Evolutionary conservation across 2,888 invertebrate species (phyloP).

Genomic region (Rambutsinella grinnellia): DNA sequence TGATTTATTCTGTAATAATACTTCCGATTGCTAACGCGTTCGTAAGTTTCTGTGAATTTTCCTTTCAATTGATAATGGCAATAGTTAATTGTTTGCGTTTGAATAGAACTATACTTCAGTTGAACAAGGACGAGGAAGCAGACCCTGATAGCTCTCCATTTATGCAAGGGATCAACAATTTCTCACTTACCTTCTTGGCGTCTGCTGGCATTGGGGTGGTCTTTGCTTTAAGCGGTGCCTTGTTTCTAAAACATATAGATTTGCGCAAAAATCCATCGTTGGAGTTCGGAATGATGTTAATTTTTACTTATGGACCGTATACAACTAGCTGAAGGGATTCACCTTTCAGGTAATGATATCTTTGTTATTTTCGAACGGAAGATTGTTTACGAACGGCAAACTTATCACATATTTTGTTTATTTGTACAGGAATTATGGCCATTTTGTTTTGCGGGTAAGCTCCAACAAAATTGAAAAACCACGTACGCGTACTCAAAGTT

Average conservation of each 20-base stretch:
- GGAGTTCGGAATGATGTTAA: constrained; percentile 98
- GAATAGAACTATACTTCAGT: constrained; percentile 66
- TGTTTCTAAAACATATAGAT: constrained; percentile 95
- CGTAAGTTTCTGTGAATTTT: too few relatives aligned
- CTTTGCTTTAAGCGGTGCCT: constrained; percentile 93
- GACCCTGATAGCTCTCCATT: constrained; percentile 80
- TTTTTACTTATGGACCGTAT: constrained; percentile 98
- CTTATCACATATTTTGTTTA: constrained; percentile 14
- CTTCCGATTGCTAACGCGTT: too few relatives aligned
- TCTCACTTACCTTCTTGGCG: constrained; percentile 98
- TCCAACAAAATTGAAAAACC: neutral
- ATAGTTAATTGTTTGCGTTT: too few relatives aligned
- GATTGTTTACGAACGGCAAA: too few relatives aligned
- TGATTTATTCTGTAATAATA: too few relatives aligned
- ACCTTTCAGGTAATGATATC: constrained; percentile 81
- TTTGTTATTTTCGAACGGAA: neutral
- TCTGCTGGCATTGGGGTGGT: constrained; percentile 97
- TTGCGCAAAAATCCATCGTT: constrained; percentile 96
- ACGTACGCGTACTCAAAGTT: too few relatives aligned
- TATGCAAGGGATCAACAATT: constrained; percentile 85
- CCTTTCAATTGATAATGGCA: too few relatives aligned
- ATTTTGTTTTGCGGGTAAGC: constrained; percentile 88
- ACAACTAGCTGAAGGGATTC: constrained; percentile 97
- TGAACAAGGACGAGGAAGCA: constrained; percentile 61
- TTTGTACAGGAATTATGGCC: constrained; percentile 93